A percentile compares a stretch with the other conserved stretches of the same genome.
These are phyloP conservation scores for Sorex maritimensis DNA, from an alignment of 2,797 vertebrate genomes.

Conservation along the genomic window DNA sequence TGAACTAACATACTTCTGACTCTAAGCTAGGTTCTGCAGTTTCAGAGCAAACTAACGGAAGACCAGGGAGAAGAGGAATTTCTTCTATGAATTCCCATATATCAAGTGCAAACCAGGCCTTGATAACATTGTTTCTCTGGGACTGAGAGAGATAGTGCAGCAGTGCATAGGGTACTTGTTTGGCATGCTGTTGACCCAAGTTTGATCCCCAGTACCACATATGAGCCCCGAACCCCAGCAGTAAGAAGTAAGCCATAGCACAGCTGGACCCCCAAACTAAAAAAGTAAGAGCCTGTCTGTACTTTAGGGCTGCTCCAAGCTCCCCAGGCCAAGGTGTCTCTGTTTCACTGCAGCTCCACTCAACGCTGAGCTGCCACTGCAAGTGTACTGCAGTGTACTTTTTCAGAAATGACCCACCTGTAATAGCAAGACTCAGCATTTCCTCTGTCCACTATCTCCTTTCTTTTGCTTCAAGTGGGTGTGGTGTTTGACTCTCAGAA, in stretches of 20 bases:
- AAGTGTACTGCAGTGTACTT: too few species aligned
- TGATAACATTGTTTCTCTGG: background rate
- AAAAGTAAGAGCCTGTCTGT: background rate
- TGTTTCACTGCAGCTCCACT: background rate
- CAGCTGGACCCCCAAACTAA: too few species aligned
- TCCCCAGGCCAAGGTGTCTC: too few species aligned
- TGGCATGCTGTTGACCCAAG: too few species aligned
- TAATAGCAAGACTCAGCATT: background rate
- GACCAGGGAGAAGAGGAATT: background rate
- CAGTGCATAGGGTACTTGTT: too few species aligned
- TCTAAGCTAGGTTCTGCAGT: constrained; percentile 58
- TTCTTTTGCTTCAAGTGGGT: constrained; percentile 5
- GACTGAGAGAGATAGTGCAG: too few species aligned
- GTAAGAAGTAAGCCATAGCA: too few species aligned
- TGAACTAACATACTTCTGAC: constrained; percentile 25
- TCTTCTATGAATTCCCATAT: background rate
- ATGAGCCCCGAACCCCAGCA: too few species aligned
- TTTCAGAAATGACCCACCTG: constrained; percentile 35
- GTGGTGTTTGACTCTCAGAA: background rate
- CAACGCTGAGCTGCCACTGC: background rate
- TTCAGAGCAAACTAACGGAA: constrained; percentile 55
- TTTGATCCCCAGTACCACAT: too few species aligned
- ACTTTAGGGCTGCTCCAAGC: background rate
- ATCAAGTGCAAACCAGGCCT: background rate
- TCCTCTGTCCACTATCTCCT: constrained; percentile 4